These are phyloP conservation scores for Diarsia mendica DNA, from an alignment of 2,888 invertebrate genomes.

Conservation along the genomic window DNA sequence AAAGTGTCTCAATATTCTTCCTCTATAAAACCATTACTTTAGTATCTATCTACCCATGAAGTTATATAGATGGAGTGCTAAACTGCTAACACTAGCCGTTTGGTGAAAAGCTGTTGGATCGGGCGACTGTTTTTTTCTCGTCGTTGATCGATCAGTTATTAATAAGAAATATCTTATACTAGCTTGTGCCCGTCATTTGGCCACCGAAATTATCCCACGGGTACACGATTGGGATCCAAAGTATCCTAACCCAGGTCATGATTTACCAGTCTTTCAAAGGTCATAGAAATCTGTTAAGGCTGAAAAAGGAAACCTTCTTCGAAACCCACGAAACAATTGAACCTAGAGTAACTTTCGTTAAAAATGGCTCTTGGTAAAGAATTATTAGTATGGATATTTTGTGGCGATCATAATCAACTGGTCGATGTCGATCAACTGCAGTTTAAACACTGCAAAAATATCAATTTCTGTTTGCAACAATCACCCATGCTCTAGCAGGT, in stretches of 20 bases:
- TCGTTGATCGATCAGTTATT: not conserved
- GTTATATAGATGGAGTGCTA: constrained; percentile 33
- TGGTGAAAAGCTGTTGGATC: not conserved
- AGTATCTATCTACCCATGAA: not conserved
- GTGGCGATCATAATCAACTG: not conserved
- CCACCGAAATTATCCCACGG: not conserved
- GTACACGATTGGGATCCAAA: not conserved
- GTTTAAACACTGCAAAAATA: not conserved
- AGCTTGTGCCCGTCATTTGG: not conserved
- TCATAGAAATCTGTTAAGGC: not conserved
- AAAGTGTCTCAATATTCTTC: constrained; percentile 46
- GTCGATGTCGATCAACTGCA: not conserved
- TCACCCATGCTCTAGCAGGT: not conserved
- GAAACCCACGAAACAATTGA: too few species aligned
- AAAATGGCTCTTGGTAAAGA: not conserved
- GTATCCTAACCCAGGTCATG: not conserved
- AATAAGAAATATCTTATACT: not conserved
- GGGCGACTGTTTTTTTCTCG: not conserved
- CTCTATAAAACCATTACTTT: constrained; percentile 41
- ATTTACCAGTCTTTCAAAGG: not conserved
- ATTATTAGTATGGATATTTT: not conserved
- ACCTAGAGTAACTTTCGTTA: not conserved
- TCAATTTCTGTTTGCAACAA: too few species aligned
- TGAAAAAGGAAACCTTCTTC: not conserved
- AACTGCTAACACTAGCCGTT: not conserved